Evolutionary conservation across 1,140 invertebrate genomes (phyloP), one percentile per base, ranked within the genome.

Genomic region (Augochlora pura): DNA sequence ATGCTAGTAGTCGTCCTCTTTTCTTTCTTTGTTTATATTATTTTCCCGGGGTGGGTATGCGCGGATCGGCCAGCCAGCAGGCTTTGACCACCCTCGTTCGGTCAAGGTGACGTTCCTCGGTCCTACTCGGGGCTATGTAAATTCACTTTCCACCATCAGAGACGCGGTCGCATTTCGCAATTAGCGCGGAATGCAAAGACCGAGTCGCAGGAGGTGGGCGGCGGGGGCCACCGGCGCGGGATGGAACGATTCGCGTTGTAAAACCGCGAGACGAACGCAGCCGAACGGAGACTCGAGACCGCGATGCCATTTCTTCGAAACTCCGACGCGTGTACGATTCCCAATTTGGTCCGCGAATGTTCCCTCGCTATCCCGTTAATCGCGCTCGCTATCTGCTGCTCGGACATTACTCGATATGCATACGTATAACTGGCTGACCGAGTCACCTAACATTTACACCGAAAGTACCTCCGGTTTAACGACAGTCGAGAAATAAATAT

Each of bases 141-240:
- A 88, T 88, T 86, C 79, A 79, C 78, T 84, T 83, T 85, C 70
- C 77, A 59, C 18, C 69, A 46, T 70, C 67, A 38, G 42, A 52
- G 71, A 32, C 57, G 65, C 39, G 64, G 76, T 87, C 72, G 79
- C 77, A 72, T 83, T 80, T 85, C 49, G 87, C 85, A 88, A 88
- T 88, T 88, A 88, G 86, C 80, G 60, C 63, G 86, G 86, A 88
- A 88, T 88, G 86, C 77, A 38, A n/a, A 54, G 66, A 68, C 64
- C 71, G 70, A 62, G 27, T 46, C 9, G 65, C 57, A 32, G 71
- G 27, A 32, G 65, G 71, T 6, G 7, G 9, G 25, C 25, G 16
- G n/a, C 49, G 16, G 16, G n/a, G 32, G 2, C 32, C 18, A 16
- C 32, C 49, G 52, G 63, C 66, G 27, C 27, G 10, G 49, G 27